A percentile compares a stretch with the other conserved stretches of the same genome.
Conservation (phyloP, 35 echinoderm and acorn worm genomes). For the Eucidaris tribuloides region DNA sequence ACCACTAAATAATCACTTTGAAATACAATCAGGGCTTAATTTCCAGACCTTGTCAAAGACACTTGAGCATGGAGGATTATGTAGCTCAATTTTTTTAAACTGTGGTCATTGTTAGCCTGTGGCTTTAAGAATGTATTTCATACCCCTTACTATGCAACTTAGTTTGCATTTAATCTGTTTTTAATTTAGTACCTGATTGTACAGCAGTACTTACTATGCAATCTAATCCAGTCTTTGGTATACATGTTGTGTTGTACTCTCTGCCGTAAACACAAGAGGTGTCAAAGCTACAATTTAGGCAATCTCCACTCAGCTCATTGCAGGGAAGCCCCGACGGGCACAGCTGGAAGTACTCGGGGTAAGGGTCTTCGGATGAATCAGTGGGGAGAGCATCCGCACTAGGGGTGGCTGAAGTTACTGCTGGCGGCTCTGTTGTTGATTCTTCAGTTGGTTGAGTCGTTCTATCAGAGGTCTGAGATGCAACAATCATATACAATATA, state of each 20-base stretch:
- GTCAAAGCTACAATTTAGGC: constrained; percentile 67
- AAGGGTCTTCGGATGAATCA: background rate
- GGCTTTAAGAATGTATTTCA: no score
- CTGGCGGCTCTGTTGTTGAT: background rate
- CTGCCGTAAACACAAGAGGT: constrained; percentile 65
- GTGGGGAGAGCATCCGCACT: background rate
- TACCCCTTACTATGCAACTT: no score
- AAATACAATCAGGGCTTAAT: no score
- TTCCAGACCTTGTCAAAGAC: no score
- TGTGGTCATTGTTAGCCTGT: no score
- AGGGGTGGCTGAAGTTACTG: background rate
- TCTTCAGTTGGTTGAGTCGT: background rate
- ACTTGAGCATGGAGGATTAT: no score
- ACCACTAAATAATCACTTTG: no score
- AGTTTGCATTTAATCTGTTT: background rate
- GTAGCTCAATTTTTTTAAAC: no score
- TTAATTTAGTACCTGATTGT: background rate
- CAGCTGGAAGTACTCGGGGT: background rate
- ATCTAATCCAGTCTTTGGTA: constrained; percentile 47
- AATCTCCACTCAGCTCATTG: constrained; percentile 53
- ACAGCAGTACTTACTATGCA: constrained; percentile 49
- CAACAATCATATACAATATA: no score
- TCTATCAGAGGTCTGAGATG: background rate
- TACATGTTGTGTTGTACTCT: constrained; percentile 69
- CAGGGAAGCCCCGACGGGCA: constrained; percentile 51